phyloP scores from a whole-genome alignment of 2,113 vertebrate species.

The Tapirus terrestris region DNA sequence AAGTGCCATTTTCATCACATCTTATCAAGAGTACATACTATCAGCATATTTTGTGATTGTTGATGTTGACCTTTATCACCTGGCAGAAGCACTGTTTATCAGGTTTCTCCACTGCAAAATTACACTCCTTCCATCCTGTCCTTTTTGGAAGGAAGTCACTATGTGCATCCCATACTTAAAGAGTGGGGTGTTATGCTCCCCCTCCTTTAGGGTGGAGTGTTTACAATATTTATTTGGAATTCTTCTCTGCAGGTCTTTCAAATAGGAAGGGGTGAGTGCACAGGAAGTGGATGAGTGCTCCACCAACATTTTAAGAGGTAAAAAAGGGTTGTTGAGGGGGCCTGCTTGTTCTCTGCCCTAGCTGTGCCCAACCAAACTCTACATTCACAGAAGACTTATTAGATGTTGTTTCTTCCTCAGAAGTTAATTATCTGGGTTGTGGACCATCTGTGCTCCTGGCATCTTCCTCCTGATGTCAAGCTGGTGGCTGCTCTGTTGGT shows the following conservation, averaged over 20 bases:
- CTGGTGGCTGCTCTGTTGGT: constrained; percentile 41
- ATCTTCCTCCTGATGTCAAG: constrained; percentile 24
- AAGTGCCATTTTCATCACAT: constrained; percentile 22
- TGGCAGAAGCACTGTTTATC: neutral
- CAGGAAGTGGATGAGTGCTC: neutral
- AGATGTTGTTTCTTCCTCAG: constrained; percentile 58
- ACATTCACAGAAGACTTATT: constrained; percentile 39
- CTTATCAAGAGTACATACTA: neutral
- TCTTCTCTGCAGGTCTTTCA: constrained; percentile 9
- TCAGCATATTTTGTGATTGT: constrained; percentile 8
- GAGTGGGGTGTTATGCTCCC: neutral
- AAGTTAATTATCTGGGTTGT: constrained; percentile 58
- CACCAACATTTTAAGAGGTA: neutral
- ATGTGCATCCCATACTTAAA: neutral
- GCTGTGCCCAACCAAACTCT: constrained; percentile 48
- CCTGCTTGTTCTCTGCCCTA: neutral
- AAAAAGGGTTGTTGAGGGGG: neutral
- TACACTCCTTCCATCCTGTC: neutral
- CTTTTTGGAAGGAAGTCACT: constrained; percentile 12
- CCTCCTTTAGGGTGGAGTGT: neutral
- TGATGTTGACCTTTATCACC: neutral
- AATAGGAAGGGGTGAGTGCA: neutral
- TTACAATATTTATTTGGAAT: constrained; percentile 33
- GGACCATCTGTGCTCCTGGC: constrained; percentile 68
- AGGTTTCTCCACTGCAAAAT: neutral